Evolutionary conservation across 2,113 vertebrate genomes (phyloP).

Genomic region (Atractosteus spatula): DNA sequence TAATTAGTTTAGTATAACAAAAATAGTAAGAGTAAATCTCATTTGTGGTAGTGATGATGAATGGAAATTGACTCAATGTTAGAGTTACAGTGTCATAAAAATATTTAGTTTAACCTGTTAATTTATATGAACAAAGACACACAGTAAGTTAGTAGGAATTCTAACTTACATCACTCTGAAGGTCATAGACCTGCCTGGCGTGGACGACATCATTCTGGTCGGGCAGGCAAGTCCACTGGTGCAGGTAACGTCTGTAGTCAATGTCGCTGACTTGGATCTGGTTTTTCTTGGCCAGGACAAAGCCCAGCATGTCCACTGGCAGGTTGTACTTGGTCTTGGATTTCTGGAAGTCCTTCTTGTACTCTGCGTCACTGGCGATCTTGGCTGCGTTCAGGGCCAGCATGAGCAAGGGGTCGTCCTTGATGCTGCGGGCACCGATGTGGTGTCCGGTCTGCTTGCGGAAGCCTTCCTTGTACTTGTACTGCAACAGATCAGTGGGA

Average conservation of each 20-base stretch:
- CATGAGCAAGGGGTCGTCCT: constrained; percentile 72
- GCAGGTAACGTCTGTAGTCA: constrained; percentile 58
- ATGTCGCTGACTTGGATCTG: constrained; percentile 66
- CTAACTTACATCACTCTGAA: constrained; percentile 88
- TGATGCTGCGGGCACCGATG: constrained; percentile 60
- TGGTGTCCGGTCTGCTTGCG: constrained; percentile 72
- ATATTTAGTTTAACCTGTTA: no score
- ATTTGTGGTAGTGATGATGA: no score
- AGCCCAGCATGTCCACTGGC: constrained; percentile 65
- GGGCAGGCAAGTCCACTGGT: constrained; percentile 67
- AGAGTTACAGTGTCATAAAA: not conserved
- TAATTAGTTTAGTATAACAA: no score
- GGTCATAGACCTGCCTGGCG: constrained; percentile 82
- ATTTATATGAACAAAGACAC: no score
- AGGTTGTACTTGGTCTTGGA: constrained; percentile 66
- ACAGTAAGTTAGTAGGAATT: no score
- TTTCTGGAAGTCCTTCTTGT: constrained; percentile 73
- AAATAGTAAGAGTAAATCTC: no score
- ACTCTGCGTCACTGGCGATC: constrained; percentile 70
- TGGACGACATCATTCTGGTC: constrained; percentile 78
- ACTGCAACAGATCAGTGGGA: no score
- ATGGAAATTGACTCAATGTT: no score
- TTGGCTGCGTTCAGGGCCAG: constrained; percentile 68
- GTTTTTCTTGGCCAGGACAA: constrained; percentile 66
- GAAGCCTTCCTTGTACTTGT: constrained; percentile 79